phyloP scores from a whole-genome alignment of 1,140 invertebrate species.

The Pseudomyrmex sp. region DNA sequence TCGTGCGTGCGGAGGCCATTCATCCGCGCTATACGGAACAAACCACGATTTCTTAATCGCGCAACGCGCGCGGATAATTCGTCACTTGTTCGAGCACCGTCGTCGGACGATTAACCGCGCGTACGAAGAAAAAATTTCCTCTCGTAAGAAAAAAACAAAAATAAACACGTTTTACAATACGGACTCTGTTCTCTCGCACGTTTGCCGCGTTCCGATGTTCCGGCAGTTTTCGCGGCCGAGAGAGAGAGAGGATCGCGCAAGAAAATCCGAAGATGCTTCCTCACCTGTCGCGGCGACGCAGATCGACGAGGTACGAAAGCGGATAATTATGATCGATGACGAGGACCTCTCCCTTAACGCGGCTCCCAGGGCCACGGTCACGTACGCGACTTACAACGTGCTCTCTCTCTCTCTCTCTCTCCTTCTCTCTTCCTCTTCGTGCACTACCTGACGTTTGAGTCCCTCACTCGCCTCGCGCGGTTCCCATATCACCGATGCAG shows the following conservation, averaged over 20 bases:
- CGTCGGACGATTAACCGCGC: conserved; percentile 1
- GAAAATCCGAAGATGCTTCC: conserved; percentile 60
- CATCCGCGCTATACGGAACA: conserved; percentile 18
- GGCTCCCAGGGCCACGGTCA: conserved; percentile 45
- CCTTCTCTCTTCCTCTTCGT: background rate
- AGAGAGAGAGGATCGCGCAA: background rate
- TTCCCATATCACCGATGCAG: conserved; percentile 85
- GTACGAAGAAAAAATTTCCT: background rate
- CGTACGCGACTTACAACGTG: conserved; percentile 65
- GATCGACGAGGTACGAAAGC: conserved; percentile 61
- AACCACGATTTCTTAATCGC: conserved; percentile 49
- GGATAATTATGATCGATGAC: conserved; percentile 83
- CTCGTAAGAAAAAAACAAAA: no score
- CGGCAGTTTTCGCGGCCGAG: conserved; percentile 3
- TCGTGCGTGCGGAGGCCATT: conserved; percentile 11
- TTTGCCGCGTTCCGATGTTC: background rate
- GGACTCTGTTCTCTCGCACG: background rate
- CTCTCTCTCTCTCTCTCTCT: conserved; percentile 37
- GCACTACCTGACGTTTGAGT: background rate
- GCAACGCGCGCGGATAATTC: conserved; percentile 29
- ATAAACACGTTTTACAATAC: no score
- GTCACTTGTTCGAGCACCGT: background rate
- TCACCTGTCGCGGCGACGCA: conserved; percentile 58
- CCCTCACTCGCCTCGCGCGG: conserved; percentile 60
- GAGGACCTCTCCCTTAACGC: conserved; percentile 40